Evolutionary conservation across 1,140 invertebrate genomes (phyloP).

Genomic region (Subanguina moxae): DNA sequence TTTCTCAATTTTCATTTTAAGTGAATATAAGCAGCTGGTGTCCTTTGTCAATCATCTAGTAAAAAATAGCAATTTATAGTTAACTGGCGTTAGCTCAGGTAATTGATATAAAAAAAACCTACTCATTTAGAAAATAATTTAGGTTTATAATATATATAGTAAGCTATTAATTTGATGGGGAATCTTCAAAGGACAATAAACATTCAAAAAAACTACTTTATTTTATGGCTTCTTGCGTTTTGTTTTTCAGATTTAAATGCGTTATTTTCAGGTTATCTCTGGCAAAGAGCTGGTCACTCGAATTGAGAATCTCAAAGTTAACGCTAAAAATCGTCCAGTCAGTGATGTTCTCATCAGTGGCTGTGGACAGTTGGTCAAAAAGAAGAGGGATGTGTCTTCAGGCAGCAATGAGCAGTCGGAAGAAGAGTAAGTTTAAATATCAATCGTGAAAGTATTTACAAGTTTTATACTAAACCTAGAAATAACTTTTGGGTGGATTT

Average conservation of each 20-base stretch:
- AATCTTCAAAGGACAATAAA: background rate
- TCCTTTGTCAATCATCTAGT: too few relatives aligned
- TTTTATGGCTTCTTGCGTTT: background rate
- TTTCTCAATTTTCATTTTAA: too few relatives aligned
- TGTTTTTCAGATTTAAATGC: too few relatives aligned
- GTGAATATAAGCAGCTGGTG: too few relatives aligned
- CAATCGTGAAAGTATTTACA: background rate
- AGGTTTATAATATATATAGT: too few relatives aligned
- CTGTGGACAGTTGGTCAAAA: conserved; percentile 33
- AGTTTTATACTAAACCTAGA: too few relatives aligned
- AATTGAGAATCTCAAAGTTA: conserved; percentile 42
- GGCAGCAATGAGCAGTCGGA: background rate
- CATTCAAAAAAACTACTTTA: background rate
- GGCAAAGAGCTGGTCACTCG: conserved; percentile 19
- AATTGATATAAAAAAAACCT: too few relatives aligned
- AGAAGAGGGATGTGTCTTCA: conserved; percentile 4
- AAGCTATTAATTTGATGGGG: too few relatives aligned
- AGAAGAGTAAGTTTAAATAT: background rate
- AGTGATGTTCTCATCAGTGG: conserved; percentile 35
- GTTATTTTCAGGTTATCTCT: conserved; percentile 26
- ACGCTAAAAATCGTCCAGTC: conserved; percentile 31
- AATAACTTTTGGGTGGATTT: too few relatives aligned
- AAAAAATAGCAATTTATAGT: too few relatives aligned
- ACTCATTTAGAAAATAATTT: too few relatives aligned
- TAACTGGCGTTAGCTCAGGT: too few relatives aligned